Evolutionary conservation across 2,113 vertebrate species (phyloP), one percentile per base, ranked within the genome.

Genomic region (Neopipo cinnamomea): DNA sequence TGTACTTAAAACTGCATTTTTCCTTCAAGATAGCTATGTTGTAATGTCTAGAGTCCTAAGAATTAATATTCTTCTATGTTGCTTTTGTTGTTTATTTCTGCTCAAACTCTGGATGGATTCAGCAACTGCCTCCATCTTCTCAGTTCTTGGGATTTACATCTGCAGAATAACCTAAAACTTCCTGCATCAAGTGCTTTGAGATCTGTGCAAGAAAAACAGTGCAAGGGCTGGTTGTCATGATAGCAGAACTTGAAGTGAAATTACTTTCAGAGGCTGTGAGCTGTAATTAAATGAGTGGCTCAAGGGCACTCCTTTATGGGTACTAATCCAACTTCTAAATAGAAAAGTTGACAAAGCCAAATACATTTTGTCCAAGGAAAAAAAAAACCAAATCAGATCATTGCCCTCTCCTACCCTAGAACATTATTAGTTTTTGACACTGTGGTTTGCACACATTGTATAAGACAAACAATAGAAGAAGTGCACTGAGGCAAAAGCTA

Each of bases 291-390:
- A 55, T 68, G 56, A 44, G 73, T 56, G 27, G 39, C 63, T 81
- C 72, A 65, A 75, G 55, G 56, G 56, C 44, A 59, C 39, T 75
- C 18, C 33, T 83, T 93, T 90, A 71, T 47, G 66, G 65, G 14
- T 91, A 91, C 44, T 85, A 83, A 88, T 81, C 85, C 86, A 94
- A 37, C 72, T 91, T 88, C 88, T 85, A 78, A 92, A 88, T 63
- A 50, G 81, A 88, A 85, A 68, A 96, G 77, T 90, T 49, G 31
- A 96, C 37, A 96, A 87, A 94, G 52, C 39, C 71, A 85, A 96
- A 97, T 86, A 85, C 47, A 89, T 87, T 42, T 35, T 67, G 52
- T 78, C 52, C 88, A 73, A 81, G 80, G 79, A 61, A 44, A 42
- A 91, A 85, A 37, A 31, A 91, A 91, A 9, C 3, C 18, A 23